A percentile compares a stretch with the other conserved stretches of the same genome.
These are phyloP conservation scores for Drosophila mettleri DNA, from an alignment of 2,888 invertebrate genomes.

Conservation along the genomic window DNA sequence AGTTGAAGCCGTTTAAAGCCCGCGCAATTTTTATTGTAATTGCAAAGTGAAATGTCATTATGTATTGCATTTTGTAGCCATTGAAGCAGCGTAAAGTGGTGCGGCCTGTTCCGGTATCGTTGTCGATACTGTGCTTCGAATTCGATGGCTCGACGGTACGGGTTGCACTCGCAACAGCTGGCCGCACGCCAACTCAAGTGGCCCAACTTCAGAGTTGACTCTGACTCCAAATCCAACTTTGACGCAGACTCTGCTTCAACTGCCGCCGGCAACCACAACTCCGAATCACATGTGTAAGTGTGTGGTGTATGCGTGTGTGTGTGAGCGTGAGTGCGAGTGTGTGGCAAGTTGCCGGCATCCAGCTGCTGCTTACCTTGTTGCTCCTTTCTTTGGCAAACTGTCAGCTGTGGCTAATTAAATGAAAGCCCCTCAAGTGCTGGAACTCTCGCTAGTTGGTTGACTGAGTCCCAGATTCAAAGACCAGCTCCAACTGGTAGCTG, in stretches of 20 bases:
- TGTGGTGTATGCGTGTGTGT: conserved; percentile 1
- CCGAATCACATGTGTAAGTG: conserved; percentile 21
- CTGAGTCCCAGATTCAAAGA: conserved; percentile 23
- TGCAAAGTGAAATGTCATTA: conserved; percentile 78
- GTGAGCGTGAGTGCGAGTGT: conserved; percentile 2
- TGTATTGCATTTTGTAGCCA: conserved; percentile 75
- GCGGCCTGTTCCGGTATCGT: conserved; percentile 41
- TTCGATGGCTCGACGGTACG: conserved; percentile 7
- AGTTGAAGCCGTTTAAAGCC: conserved; percentile 75
- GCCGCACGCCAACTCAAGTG: conserved; percentile 60
- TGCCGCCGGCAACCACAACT: conserved; percentile 41
- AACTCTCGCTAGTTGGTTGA: conserved; percentile 69
- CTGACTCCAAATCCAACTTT: conserved; percentile 23
- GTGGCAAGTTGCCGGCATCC: conserved; percentile 1
- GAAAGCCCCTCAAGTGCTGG: conserved; percentile 72
- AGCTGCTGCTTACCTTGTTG: conserved; percentile 33
- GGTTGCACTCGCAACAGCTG: conserved; percentile 51
- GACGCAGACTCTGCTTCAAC: conserved; percentile 28
- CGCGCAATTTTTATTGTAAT: conserved; percentile 76
- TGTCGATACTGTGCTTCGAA: conserved; percentile 11
- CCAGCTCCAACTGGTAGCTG: conserved; percentile 34
- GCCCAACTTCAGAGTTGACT: conserved; percentile 52
- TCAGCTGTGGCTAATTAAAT: conserved; percentile 79
- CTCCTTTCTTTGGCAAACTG: conserved; percentile 72
- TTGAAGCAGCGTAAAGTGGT: conserved; percentile 77